phyloP scores from a whole-genome alignment of 1,140 invertebrate genomes.

The Zelostemma sp. region DNA sequence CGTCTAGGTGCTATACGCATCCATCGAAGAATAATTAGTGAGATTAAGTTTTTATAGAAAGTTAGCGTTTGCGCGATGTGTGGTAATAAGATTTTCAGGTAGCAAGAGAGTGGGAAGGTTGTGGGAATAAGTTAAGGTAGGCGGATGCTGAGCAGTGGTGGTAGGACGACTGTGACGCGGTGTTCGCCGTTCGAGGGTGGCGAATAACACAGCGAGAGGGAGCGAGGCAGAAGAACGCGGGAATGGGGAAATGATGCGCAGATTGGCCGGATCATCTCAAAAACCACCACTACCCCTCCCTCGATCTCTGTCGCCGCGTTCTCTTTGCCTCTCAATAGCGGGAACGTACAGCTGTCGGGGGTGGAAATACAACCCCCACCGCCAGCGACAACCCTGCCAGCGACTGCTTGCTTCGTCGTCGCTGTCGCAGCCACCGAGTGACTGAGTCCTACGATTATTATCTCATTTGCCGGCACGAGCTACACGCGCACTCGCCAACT shows the following conservation, averaged over 20 bases:
- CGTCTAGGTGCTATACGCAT: no score
- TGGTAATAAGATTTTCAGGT: no score
- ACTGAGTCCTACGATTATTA: slow-evolving; percentile 66
- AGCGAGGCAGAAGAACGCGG: slow-evolving; percentile 25
- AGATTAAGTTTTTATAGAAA: no score
- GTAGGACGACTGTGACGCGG: slow-evolving; percentile 47
- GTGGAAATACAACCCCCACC: slow-evolving; percentile 58
- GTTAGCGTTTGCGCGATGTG: no score
- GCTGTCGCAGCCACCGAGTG: slow-evolving; percentile 53
- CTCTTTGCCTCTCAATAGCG: slow-evolving; percentile 25
- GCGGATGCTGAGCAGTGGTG: no score
- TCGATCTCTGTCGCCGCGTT: slow-evolving; percentile 24
- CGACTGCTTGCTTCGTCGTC: slow-evolving; percentile 44
- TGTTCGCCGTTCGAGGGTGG: slow-evolving; percentile 54
- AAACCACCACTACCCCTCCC: slow-evolving; percentile 59
- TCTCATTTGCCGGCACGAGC: slow-evolving; percentile 66
- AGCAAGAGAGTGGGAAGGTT: no score
- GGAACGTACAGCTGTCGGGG: slow-evolving; percentile 53
- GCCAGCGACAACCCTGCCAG: slow-evolving; percentile 50
- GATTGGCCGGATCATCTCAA: slow-evolving; percentile 71
- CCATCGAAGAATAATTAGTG: no score
- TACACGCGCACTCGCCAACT: slow-evolving; percentile 51
- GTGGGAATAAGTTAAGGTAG: no score
- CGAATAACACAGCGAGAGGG: slow-evolving; percentile 22
- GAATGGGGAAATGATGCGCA: slow-evolving; percentile 69